phyloP scores from a whole-genome alignment of 2,113 vertebrate species.

The Enhydra lutris region DNA sequence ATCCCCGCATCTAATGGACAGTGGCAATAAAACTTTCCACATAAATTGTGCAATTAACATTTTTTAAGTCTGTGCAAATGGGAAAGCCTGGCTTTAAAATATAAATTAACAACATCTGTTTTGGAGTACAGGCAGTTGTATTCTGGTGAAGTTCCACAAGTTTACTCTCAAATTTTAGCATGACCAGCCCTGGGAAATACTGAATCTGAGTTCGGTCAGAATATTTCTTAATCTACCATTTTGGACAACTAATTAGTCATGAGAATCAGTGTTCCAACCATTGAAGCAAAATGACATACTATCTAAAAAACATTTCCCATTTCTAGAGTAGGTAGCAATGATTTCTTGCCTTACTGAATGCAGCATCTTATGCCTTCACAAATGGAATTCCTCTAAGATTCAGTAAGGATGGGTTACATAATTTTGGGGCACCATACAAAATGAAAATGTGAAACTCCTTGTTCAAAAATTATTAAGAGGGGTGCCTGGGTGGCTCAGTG shows the following conservation, averaged over 20 bases:
- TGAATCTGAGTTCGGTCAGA: not conserved
- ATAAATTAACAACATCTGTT: constrained; percentile 72
- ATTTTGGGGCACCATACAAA: not conserved
- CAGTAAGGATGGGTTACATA: not conserved
- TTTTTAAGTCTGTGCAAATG: constrained; percentile 59
- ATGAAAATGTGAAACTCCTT: not conserved
- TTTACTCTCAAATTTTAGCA: not conserved
- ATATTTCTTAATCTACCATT: not conserved
- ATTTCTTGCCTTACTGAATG: not conserved
- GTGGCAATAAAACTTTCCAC: constrained; percentile 68
- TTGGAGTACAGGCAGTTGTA: constrained; percentile 57
- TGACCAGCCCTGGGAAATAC: not conserved
- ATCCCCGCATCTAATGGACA: constrained; percentile 63
- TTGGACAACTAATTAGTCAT: not conserved
- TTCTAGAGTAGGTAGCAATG: not conserved
- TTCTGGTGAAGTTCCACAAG: not conserved
- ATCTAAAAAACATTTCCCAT: not conserved
- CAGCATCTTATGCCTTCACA: not conserved
- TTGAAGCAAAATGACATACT: not conserved
- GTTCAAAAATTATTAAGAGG: not conserved
- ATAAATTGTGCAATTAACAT: constrained; percentile 72
- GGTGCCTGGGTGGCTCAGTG: no score
- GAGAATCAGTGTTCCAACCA: not conserved
- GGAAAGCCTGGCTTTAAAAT: constrained; percentile 66
- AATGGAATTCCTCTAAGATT: not conserved